Base-by-base conservation (phyloP, 2,888 invertebrate genomes). In the Cantharis rustica region DNA sequence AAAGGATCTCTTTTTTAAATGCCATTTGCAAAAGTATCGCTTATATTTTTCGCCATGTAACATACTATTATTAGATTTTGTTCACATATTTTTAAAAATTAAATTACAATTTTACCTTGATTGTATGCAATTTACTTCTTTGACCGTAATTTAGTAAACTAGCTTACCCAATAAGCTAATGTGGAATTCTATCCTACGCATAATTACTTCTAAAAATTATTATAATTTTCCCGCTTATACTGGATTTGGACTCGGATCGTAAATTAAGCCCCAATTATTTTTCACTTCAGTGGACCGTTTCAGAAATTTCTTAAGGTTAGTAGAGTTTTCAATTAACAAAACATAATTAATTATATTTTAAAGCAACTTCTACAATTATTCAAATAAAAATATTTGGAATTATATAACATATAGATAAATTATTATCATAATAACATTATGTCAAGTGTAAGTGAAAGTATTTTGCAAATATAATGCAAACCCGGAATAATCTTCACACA, bases 391-490 rank as follows among this genome's bases (percentile, higher is more conserved):
- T 61, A 69, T 69, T 62, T 27, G 62, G 27, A 68, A 73, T 73
- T 68, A 73, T 61, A 73, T 69, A 73, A 73, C 31, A 70, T 66
- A n/a, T 47, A 47, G n/a, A 47, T 4, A 47, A 47, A 47, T 47
- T 47, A 47, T 64, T 64, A 70, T 74, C 66, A 70, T 74, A 47
- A 74, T 31, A 74, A 16, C 70, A 47, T 70, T 62, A 70, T 70
- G 70, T 70, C 74, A 74, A 74, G 70, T 74, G 74, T 74, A 74
- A 70, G 74, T 74, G 74, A 74, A 74, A 74, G 74, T 74, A 74
- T 74, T 74, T 74, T 47, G 61, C 64, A 63, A 69, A 74, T 69
- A 66, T 62, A 63, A 64, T 74, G 63, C 66, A 63, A 74, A 74
- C 74, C 74, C 74, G 74, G 74, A 74, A 70, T 70, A 63, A 69